phyloP scores from a whole-genome alignment of 2,797 vertebrate genomes.

The Helostoma temminkii region DNA sequence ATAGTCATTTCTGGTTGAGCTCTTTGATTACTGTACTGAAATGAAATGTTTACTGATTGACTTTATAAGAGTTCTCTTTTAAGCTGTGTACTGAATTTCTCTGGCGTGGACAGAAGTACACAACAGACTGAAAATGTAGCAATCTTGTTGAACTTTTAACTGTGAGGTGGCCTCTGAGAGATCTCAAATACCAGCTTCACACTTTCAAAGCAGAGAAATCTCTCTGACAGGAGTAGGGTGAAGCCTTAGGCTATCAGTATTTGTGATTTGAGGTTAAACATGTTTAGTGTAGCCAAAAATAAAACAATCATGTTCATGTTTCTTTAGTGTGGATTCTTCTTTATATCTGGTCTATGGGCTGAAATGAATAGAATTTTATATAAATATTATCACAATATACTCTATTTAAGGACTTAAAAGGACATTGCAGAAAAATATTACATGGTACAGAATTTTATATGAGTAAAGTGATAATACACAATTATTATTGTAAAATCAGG shows the following conservation, averaged over 20 bases:
- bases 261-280: too few relatives aligned
- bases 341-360: too few relatives aligned
- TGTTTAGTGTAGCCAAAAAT: too few relatives aligned
- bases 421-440: too few relatives aligned
- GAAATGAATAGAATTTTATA: too few relatives aligned
- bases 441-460: too few relatives aligned
- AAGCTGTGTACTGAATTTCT: conserved; percentile 6
- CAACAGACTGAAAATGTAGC: not conserved
- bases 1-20: not conserved
- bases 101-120: conserved; percentile 1
- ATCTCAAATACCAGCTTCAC: conserved; percentile 4
- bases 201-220: not conserved
- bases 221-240: not conserved
- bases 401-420: too few relatives aligned
- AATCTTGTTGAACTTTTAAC: not conserved
- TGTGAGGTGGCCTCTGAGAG: not conserved
- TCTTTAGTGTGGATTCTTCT: too few relatives aligned
- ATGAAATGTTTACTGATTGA: conserved; percentile 25
- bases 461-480: too few relatives aligned
- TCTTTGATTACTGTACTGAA: conserved; percentile 25
- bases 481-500: too few relatives aligned
- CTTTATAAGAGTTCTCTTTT: conserved; percentile 1
- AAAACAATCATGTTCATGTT: too few relatives aligned
- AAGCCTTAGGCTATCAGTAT: not conserved
- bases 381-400: too few relatives aligned